phyloP scores from a whole-genome alignment of 2,113 vertebrate genomes.

The Ptilonorhynchus violaceus region DNA sequence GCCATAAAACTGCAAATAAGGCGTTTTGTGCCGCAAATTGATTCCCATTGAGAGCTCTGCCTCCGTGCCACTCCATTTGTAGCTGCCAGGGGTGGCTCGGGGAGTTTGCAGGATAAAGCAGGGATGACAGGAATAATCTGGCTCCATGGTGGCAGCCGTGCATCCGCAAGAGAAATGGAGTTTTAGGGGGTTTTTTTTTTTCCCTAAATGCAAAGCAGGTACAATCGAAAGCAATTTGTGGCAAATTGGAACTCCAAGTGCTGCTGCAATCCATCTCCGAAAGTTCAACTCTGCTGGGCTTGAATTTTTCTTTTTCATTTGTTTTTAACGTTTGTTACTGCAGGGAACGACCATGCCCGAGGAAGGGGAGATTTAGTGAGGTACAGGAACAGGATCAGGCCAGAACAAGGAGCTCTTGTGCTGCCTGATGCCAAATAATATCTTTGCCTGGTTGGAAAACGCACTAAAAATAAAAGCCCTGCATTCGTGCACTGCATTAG shows the following conservation, averaged over 20 bases:
- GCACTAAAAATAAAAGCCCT: constrained; percentile 16
- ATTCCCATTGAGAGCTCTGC: constrained; percentile 41
- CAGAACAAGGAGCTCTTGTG: background rate
- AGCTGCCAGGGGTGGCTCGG: background rate
- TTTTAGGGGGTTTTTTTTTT: background rate
- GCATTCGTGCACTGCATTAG: background rate
- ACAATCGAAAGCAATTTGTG: constrained; percentile 30
- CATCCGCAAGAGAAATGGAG: background rate
- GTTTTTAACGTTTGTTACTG: constrained; percentile 15
- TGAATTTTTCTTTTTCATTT: background rate
- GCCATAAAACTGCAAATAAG: constrained; percentile 59
- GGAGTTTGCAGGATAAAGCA: background rate
- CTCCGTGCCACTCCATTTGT: constrained; percentile 24
- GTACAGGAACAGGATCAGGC: background rate
- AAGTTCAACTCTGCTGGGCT: background rate
- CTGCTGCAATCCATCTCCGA: background rate
- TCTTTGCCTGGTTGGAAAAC: background rate
- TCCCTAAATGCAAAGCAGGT: background rate
- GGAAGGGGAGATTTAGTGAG: background rate
- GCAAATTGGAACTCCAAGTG: background rate
- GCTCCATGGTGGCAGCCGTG: background rate
- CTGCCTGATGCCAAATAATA: background rate
- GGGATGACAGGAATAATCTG: background rate
- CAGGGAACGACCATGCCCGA: background rate
- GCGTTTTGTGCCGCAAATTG: constrained; percentile 41